These are phyloP conservation scores for Ethmia dodecea DNA, from an alignment of 2,888 invertebrate genomes.

Conservation along the genomic window DNA sequence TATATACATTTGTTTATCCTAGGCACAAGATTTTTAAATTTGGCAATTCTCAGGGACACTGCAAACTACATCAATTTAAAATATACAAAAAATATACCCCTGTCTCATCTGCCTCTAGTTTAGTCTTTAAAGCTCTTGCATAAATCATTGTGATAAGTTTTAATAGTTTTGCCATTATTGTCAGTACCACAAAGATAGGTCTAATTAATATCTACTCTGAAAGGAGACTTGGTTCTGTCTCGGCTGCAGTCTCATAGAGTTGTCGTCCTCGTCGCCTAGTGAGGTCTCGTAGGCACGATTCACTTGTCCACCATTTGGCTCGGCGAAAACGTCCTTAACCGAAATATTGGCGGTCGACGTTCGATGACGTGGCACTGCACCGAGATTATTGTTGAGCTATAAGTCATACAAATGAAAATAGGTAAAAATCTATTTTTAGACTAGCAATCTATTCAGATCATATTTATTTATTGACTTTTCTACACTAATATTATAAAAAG, in stretches of 20 bases:
- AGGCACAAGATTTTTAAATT: slow-evolving; percentile 18
- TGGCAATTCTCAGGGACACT: slow-evolving; percentile 18
- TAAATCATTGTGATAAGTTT: no score
- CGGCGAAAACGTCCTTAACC: slow-evolving; percentile 87
- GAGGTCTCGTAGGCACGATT: slow-evolving; percentile 87
- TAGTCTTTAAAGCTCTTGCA: no score
- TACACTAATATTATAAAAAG: no score
- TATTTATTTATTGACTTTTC: no score
- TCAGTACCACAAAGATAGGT: slow-evolving; percentile 3
- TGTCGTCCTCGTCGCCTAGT: slow-evolving; percentile 81
- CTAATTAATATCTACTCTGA: slow-evolving; percentile 55
- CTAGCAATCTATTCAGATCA: no score
- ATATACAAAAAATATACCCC: no score
- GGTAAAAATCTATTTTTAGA: no score
- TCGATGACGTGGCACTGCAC: slow-evolving; percentile 81
- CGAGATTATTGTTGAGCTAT: slow-evolving; percentile 79
- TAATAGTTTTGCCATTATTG: no score
- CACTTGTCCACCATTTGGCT: slow-evolving; percentile 84
- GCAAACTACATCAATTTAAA: no score
- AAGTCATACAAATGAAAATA: not conserved
- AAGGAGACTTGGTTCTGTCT: slow-evolving; percentile 81
- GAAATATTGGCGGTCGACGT: slow-evolving; percentile 87
- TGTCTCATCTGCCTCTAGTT: no score
- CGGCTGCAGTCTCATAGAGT: slow-evolving; percentile 85
- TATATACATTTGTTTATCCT: slow-evolving; percentile 39